A percentile compares a stretch with the other conserved stretches of the same genome.
These are phyloP conservation scores for Scelioninae gen. 1 DNA, from an alignment of 2,888 invertebrate species.

Conservation along the genomic window DNA sequence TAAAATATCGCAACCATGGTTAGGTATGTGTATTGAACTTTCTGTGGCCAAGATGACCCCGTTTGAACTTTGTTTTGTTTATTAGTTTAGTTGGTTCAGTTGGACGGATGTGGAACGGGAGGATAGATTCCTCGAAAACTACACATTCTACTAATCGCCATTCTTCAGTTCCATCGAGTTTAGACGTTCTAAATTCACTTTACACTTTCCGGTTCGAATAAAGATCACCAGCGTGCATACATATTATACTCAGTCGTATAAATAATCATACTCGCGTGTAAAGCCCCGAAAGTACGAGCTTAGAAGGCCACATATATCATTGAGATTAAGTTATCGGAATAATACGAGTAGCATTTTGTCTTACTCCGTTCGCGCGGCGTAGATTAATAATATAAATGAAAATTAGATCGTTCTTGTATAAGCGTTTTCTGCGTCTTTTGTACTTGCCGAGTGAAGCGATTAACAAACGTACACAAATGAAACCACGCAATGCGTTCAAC, in stretches of 20 bases:
- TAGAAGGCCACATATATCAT: not conserved
- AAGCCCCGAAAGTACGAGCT: constrained; percentile 14
- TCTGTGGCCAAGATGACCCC: constrained; percentile 45
- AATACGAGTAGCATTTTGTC: too few species aligned
- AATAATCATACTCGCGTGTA: constrained; percentile 27
- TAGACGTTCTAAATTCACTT: constrained; percentile 59
- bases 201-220: constrained; percentile 41
- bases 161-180: constrained; percentile 43
- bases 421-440: too few species aligned
- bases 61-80: constrained; percentile 58
- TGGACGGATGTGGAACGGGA: constrained; percentile 57
- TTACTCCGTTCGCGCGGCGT: too few species aligned
- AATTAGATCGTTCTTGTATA: too few species aligned
- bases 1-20: not conserved
- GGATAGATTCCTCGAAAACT: constrained; percentile 42
- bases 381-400: too few species aligned
- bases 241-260: constrained; percentile 15
- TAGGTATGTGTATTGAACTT: not conserved
- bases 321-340: too few species aligned
- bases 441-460: too few species aligned
- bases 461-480: too few species aligned
- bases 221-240: constrained; percentile 29
- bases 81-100: constrained; percentile 59
- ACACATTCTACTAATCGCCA: constrained; percentile 50
- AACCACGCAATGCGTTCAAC: too few species aligned